Base-by-base conservation (phyloP, 2,888 invertebrate genomes). In the Tipula confusa region DNA sequence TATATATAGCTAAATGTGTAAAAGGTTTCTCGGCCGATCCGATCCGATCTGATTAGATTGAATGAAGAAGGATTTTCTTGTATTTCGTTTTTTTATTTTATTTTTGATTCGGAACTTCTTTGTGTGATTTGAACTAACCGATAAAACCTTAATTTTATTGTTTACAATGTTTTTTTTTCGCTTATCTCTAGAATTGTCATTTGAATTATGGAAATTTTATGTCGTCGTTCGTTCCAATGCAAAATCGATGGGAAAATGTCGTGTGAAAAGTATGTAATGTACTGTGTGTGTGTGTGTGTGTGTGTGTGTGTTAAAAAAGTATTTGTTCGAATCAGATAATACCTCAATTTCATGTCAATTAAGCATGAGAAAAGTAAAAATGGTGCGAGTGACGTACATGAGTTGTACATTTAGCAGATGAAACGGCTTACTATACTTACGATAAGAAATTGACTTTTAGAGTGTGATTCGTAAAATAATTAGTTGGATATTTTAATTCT, bases 61-160 rank as follows among this genome's bases (percentile, higher is more conserved):
- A 64, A 64, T 64, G 7, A 7, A 64, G 24, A 24, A 64, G 9
- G 64, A 64, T 64, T 64, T 64, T 64, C 1, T 64, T 48, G 48
- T 9, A 9, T n/a, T 43, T 43, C 15, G 43, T 15, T 64, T 64
- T 36, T n/a, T n/a, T n/a, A n/a, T n/a, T n/a, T n/a, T n/a, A n/a
- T n/a, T n/a, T 11, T 64, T 64, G 64, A 24, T 43, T 64, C 64
- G 64, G 64, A 64, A 64, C 18, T 64, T 64, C 64, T 64, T 64
- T 24, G 64, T 64, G 24, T 13, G 64, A 64, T 64, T 64, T 24
- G 24, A 64, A 2, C 9, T 7, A 24, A 64, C 7, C 24, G 64
- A 64, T 64, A 64, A 64, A 64, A 64, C 9, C 64, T 64, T 64
- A 64, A 24, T 64, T 64, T 64, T 64, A 64, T 64, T 64, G 64